phyloP scores from a whole-genome alignment of 2,797 vertebrate genomes.

The Sebastes glaucus region DNA sequence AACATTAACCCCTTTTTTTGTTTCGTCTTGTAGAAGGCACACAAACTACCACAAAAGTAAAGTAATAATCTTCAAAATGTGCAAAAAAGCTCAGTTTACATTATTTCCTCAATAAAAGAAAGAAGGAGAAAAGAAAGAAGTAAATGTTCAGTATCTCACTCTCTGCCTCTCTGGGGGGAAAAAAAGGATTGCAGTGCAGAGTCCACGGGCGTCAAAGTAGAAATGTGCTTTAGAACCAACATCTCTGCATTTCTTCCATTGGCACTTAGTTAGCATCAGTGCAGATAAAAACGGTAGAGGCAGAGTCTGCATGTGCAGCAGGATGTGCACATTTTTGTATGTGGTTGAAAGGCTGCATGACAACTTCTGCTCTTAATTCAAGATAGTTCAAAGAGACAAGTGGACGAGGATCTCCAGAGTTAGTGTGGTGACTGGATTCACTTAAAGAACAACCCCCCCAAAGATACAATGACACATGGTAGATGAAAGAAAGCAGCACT shows the following conservation, averaged over 20 bases:
- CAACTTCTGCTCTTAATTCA: background rate
- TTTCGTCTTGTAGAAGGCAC: constrained; percentile 77
- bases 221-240: constrained; percentile 59
- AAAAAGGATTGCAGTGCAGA: constrained; percentile 9
- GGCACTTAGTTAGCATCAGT: constrained; percentile 57
- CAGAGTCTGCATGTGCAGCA: constrained; percentile 12
- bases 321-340: background rate
- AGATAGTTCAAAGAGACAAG: constrained; percentile 6
- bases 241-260: constrained; percentile 44
- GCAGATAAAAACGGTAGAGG: constrained; percentile 24
- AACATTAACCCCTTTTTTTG: constrained; percentile 47
- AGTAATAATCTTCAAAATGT: constrained; percentile 75
- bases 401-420: constrained; percentile 3
- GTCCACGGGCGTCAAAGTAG: constrained; percentile 1
- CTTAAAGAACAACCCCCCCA: background rate
- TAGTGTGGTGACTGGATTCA: constrained; percentile 14
- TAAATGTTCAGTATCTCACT: background rate
- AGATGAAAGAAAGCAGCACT: constrained; percentile 65
- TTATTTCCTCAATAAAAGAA: constrained; percentile 56
- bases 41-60: constrained; percentile 74
- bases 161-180: constrained; percentile 5
- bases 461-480: constrained; percentile 25
- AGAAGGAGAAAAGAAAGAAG: background rate
- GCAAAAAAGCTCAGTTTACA: constrained; percentile 81
- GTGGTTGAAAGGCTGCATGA: background rate